Evolutionary conservation across 1,140 invertebrate species (phyloP).

Genomic region (Caenorhabditis remanei): DNA sequence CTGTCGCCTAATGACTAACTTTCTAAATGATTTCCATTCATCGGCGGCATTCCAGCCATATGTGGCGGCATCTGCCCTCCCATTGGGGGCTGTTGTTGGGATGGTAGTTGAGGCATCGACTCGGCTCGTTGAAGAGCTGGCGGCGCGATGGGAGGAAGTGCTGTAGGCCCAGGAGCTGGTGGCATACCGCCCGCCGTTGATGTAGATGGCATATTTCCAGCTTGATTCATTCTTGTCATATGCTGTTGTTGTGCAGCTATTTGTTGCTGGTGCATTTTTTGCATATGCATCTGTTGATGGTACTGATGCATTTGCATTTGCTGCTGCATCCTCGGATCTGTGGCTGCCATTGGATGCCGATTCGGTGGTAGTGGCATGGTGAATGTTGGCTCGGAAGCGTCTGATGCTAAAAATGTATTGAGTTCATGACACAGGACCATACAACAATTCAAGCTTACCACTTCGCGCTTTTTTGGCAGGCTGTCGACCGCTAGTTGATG

Average conservation of each 20-base stretch:
- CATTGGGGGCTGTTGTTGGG: constrained; percentile 21
- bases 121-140: constrained; percentile 17
- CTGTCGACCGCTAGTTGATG: constrained; percentile 3
- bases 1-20: not conserved
- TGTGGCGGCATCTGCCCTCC: not conserved
- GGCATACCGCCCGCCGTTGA: not conserved
- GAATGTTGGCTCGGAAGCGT: constrained; percentile 16
- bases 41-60: not conserved
- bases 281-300: constrained; percentile 22
- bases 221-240: constrained; percentile 1
- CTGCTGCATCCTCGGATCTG: not conserved
- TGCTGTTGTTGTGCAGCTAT: constrained; percentile 36
- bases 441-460: not conserved
- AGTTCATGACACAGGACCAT: not conserved
- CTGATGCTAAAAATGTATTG: not conserved
- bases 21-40: constrained; percentile 1
- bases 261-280: constrained; percentile 36
- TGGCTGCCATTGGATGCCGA: not conserved
- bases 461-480: constrained; percentile 34
- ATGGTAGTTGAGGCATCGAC: constrained; percentile 16
- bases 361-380: not conserved
- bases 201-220: not conserved
- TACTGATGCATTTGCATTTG: constrained; percentile 39
- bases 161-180: not conserved
- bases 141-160: not conserved